phyloP scores from a whole-genome alignment of 2,113 vertebrate species.

The Misgurnus mizolepis region DNA sequence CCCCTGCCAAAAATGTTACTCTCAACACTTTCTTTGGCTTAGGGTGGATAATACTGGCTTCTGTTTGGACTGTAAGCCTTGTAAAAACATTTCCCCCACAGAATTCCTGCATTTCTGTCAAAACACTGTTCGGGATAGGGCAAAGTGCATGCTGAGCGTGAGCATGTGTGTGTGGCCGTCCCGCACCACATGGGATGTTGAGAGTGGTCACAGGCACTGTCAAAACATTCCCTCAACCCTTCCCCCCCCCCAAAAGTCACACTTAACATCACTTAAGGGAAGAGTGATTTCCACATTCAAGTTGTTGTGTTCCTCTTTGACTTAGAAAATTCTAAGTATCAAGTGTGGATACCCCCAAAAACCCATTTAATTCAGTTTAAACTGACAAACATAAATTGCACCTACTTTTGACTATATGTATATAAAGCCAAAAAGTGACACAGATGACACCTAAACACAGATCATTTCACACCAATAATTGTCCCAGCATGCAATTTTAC shows the following conservation, averaged over 20 bases:
- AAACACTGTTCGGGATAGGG: constrained; percentile 46
- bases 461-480: too few relatives aligned
- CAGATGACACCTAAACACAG: too few relatives aligned
- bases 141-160: constrained; percentile 47
- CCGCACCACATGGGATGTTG: constrained; percentile 3
- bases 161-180: constrained; percentile 28
- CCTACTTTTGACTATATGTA: too few relatives aligned
- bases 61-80: constrained; percentile 44
- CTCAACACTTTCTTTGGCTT: constrained; percentile 35
- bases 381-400: too few relatives aligned
- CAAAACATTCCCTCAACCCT: constrained; percentile 10
- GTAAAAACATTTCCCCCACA: constrained; percentile 38
- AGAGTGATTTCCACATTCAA: not conserved
- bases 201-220: constrained; percentile 28
- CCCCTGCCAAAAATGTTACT: constrained; percentile 22
- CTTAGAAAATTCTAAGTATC: not conserved
- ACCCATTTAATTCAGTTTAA: too few relatives aligned
- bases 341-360: too few relatives aligned
- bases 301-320: not conserved
- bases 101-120: constrained; percentile 45
- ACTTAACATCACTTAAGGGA: not conserved
- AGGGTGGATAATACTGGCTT: constrained; percentile 18
- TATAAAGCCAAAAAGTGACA: too few relatives aligned
- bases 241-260: not conserved
- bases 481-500: too few relatives aligned